Percentiles rank a stretch among this genome's conserved stretches.
phyloP scores from a whole-genome alignment of 2,113 vertebrate species.

The Origma solitaria region DNA sequence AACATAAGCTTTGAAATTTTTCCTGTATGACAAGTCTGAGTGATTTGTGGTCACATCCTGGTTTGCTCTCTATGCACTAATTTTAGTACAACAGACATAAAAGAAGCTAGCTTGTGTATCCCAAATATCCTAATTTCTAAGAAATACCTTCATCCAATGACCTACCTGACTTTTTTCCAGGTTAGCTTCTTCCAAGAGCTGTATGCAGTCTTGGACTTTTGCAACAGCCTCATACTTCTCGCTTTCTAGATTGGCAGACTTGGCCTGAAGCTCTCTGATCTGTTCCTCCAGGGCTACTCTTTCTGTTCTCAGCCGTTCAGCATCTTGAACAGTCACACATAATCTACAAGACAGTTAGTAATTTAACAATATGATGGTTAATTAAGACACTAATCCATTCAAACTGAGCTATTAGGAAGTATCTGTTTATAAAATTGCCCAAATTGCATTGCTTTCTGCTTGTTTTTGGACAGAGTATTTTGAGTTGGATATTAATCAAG shows the following conservation, averaged over 20 bases:
- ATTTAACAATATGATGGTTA: background rate
- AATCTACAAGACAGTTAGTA: conserved; percentile 52
- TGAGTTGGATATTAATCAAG: background rate
- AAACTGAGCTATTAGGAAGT: background rate
- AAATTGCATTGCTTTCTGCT: background rate
- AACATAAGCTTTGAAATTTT: background rate
- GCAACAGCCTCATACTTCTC: conserved; percentile 81
- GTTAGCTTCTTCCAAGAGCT: conserved; percentile 86
- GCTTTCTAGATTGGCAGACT: conserved; percentile 71
- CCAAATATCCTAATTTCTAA: background rate
- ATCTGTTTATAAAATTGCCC: background rate
- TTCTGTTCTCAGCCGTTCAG: conserved; percentile 76
- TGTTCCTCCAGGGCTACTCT: conserved; percentile 78
- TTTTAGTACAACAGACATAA: background rate
- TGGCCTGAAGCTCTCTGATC: conserved; percentile 78
- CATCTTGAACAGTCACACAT: conserved; percentile 72
- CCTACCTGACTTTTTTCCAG: conserved; percentile 88
- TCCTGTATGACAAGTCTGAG: background rate
- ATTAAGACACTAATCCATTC: background rate
- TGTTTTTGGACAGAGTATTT: background rate
- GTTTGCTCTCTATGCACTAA: background rate
- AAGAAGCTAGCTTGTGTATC: background rate
- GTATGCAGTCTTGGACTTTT: conserved; percentile 81
- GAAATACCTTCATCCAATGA: background rate
- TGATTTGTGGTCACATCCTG: background rate